phyloP scores from a whole-genome alignment of 2,888 invertebrate genomes.

The Micropterix aruncella region DNA sequence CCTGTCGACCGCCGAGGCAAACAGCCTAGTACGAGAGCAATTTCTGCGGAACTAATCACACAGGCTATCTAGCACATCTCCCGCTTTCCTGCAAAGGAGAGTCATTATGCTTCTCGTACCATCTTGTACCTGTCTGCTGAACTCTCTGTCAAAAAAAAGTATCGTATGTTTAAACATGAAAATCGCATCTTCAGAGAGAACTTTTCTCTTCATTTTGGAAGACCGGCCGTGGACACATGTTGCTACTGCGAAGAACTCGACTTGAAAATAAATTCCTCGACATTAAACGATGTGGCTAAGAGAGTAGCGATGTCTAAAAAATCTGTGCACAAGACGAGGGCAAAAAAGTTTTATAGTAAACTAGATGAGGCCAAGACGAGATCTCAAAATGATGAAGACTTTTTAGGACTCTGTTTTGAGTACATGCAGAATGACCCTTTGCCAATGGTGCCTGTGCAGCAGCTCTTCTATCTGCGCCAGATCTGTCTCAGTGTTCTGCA shows the following conservation, averaged over 20 bases:
- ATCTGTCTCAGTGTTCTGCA: conserved; percentile 10
- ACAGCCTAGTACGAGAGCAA: no score
- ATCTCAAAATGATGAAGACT: conserved; percentile 4
- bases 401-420: conserved; percentile 13
- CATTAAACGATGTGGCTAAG: conserved; percentile 12
- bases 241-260: neutral
- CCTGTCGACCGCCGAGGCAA: no score
- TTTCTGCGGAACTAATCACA: no score
- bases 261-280: conserved; percentile 9
- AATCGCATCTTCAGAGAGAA: no score
- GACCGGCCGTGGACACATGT: neutral
- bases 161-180: no score
- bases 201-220: neutral
- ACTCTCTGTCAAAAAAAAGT: no score
- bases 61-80: no score
- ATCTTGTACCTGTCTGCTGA: no score
- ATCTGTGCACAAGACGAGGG: conserved; percentile 11
- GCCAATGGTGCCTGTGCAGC: conserved; percentile 14
- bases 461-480: conserved; percentile 14
- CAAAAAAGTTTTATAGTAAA: no score
- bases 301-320: conserved; percentile 12
- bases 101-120: no score
- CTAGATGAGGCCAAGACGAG: conserved; percentile 4
- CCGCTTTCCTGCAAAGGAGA: no score
- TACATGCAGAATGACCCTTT: conserved; percentile 15